Evolutionary conservation across 2,113 vertebrate species (phyloP).

Genomic region (Mellivora capensis): DNA sequence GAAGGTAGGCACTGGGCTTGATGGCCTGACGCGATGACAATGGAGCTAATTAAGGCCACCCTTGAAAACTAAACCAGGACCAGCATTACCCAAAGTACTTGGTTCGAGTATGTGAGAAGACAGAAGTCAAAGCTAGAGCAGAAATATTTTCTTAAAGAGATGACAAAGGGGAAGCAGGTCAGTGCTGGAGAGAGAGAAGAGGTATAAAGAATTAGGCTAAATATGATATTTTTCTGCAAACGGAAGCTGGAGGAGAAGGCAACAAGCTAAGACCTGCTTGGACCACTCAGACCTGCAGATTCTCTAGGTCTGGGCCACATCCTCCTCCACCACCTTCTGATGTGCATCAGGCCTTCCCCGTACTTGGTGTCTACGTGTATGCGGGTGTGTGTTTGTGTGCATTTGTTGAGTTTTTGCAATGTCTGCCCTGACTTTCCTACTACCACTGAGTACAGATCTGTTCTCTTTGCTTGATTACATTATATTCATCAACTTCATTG

Average conservation of each 20-base stretch:
- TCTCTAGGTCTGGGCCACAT: background rate
- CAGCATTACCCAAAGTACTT: background rate
- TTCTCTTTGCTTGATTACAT: background rate
- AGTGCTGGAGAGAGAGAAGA: background rate
- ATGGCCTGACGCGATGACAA: background rate
- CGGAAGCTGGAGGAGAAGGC: background rate
- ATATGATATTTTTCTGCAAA: background rate
- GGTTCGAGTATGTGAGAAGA: background rate
- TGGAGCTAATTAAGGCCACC: background rate
- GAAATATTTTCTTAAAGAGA: background rate
- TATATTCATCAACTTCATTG: background rate
- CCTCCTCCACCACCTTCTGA: background rate
- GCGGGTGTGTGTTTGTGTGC: fast-evolving
- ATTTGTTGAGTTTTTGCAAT: background rate
- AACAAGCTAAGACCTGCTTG: background rate
- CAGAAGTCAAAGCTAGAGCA: background rate
- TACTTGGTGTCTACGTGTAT: fast-evolving
- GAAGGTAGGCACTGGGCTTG: background rate
- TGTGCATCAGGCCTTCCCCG: fast-evolving
- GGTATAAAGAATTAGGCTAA: background rate
- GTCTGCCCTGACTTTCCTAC: too few relatives aligned
- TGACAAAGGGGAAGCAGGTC: background rate
- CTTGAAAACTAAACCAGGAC: background rate
- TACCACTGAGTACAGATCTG: background rate
- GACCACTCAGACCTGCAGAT: background rate